phyloP scores from a whole-genome alignment of 1,140 invertebrate genomes.

The Trichonephila inaurata region DNA sequence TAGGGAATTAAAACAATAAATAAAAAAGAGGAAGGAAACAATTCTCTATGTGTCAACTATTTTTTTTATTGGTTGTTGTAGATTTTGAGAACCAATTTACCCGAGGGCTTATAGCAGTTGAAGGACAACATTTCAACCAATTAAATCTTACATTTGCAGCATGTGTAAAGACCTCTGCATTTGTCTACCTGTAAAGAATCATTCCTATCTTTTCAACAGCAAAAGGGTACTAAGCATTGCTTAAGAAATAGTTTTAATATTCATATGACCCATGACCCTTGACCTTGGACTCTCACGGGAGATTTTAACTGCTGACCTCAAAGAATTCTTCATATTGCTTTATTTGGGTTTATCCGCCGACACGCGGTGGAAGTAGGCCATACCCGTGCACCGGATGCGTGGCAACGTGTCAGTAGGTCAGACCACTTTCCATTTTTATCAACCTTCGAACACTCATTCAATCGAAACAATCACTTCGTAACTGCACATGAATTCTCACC shows the following conservation, averaged over 20 bases:
- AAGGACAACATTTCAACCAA: not conserved
- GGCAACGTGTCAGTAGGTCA: conserved; percentile 32
- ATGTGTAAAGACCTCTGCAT: not conserved
- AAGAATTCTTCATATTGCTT: not conserved
- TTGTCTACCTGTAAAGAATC: no score
- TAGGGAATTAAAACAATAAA: no score
- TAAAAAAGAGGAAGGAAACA: no score
- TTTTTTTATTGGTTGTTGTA: no score
- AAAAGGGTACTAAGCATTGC: not conserved
- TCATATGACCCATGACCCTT: not conserved
- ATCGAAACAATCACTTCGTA: not conserved
- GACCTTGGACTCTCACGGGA: not conserved
- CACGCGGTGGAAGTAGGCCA: conserved; percentile 4
- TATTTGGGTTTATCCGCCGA: not conserved
- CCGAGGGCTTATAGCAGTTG: no score
- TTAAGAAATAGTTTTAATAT: not conserved
- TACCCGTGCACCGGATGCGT: conserved; percentile 43
- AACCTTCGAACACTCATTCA: not conserved
- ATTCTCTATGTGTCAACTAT: no score
- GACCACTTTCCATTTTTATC: conserved; percentile 15
- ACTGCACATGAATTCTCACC: not conserved
- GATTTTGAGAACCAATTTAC: no score
- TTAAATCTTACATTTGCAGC: not conserved
- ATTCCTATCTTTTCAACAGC: not conserved
- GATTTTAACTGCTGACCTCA: not conserved